phyloP scores from a whole-genome alignment of 2,113 vertebrate species.

The Tragelaphus imberbis region DNA sequence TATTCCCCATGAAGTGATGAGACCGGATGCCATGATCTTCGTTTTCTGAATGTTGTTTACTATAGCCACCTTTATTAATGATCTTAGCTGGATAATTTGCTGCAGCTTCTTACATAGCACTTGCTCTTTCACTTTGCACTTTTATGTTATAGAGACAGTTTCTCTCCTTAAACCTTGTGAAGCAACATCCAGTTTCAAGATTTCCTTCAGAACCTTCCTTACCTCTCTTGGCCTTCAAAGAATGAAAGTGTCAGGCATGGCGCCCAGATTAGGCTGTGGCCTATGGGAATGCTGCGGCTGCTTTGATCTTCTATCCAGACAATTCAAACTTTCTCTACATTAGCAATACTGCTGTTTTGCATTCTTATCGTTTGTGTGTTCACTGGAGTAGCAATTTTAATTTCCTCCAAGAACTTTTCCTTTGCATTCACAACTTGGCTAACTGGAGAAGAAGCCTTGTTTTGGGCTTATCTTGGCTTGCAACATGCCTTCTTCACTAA shows the following conservation, averaged over 20 bases:
- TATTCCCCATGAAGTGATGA: too few species aligned
- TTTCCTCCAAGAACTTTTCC: not conserved
- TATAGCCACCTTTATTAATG: not conserved
- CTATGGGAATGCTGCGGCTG: not conserved
- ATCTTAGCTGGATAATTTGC: not conserved
- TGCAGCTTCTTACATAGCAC: not conserved
- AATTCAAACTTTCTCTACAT: not conserved
- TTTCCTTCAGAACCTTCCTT: not conserved
- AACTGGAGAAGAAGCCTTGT: not conserved
- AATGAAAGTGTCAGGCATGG: not conserved
- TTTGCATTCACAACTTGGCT: not conserved
- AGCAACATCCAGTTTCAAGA: not conserved
- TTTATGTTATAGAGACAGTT: not conserved
- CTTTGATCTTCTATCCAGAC: not conserved
- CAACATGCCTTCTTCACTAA: not conserved
- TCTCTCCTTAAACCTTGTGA: not conserved
- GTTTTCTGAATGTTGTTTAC: too few species aligned
- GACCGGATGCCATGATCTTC: too few species aligned
- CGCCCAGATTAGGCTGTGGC: not conserved
- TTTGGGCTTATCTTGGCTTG: not conserved
- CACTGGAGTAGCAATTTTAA: not conserved
- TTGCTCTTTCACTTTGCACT: not conserved
- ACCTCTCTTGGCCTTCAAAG: not conserved
- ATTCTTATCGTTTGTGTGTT: not conserved
- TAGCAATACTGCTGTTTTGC: not conserved